Evolutionary conservation across 2,888 invertebrate genomes (phyloP).

Genomic region (Odontothrips loti): DNA sequence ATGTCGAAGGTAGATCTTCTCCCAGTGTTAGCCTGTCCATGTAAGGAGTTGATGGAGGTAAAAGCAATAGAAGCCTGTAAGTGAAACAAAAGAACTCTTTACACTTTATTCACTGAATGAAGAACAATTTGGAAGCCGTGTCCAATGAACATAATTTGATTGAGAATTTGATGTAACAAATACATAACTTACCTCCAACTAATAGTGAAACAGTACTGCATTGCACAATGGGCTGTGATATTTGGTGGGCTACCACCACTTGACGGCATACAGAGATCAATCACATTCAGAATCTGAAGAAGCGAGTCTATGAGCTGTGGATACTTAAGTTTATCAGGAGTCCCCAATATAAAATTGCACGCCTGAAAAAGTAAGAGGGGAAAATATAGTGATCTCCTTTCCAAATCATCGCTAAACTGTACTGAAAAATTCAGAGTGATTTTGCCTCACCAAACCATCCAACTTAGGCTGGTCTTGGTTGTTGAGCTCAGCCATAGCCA

Average conservation of each 20-base stretch:
- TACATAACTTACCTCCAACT: constrained; percentile 63
- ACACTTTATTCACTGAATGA: background rate
- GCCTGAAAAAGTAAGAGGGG: constrained; percentile 51
- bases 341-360: constrained; percentile 89
- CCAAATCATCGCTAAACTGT: constrained; percentile 33
- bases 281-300: constrained; percentile 74
- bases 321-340: constrained; percentile 86
- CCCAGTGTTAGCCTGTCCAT: constrained; percentile 73
- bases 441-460: constrained; percentile 62
- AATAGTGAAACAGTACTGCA: constrained; percentile 86
- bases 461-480: constrained; percentile 74
- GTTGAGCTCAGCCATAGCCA: constrained; percentile 72
- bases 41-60: constrained; percentile 86
- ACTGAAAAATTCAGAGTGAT: no score
- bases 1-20: constrained; percentile 59
- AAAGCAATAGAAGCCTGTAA: constrained; percentile 68
- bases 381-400: constrained; percentile 40
- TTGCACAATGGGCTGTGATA: constrained; percentile 68
- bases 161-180: constrained; percentile 23
- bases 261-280: constrained; percentile 56
- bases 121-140: background rate
- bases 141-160: constrained; percentile 11
- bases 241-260: constrained; percentile 47
- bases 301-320: constrained; percentile 79
- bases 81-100: constrained; percentile 31